phyloP scores from a whole-genome alignment of 1,140 invertebrate species.

The Tachypleus tridentatus region DNA sequence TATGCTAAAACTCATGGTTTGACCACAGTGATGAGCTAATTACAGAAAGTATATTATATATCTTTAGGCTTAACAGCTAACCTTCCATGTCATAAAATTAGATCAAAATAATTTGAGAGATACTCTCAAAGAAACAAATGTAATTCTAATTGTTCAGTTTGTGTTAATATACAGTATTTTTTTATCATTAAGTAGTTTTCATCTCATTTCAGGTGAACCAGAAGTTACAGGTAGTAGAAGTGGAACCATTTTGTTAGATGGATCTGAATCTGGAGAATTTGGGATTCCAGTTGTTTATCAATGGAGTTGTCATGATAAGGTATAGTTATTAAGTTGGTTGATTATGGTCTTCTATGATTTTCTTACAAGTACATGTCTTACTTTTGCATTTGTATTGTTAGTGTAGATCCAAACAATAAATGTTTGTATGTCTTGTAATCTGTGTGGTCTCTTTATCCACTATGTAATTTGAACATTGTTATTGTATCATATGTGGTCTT shows the following conservation, averaged over 20 bases:
- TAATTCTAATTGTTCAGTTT: background rate
- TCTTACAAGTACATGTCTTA: conserved; percentile 14
- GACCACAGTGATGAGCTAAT: too few species aligned
- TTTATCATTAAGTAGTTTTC: background rate
- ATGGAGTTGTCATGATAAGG: conserved; percentile 23
- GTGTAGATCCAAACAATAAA: background rate
- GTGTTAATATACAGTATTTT: background rate
- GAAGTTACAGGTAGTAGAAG: conserved; percentile 12
- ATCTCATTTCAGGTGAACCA: conserved; percentile 4
- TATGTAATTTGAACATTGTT: too few species aligned
- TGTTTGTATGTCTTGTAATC: too few species aligned
- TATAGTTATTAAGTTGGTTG: background rate
- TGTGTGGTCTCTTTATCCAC: too few species aligned
- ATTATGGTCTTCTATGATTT: conserved; percentile 3
- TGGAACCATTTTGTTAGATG: conserved; percentile 12
- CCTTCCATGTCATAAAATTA: too few species aligned
- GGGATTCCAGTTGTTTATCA: conserved; percentile 19
- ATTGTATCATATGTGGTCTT: too few species aligned
- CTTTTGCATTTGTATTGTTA: background rate
- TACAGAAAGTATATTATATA: too few species aligned
- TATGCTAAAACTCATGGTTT: too few species aligned
- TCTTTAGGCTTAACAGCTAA: too few species aligned
- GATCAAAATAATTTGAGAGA: too few species aligned
- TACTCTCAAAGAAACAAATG: too few species aligned
- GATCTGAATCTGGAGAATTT: conserved; percentile 4